phyloP scores from a whole-genome alignment of 92 coral and sea anemone species.

The Epizoanthus scotinus region DNA sequence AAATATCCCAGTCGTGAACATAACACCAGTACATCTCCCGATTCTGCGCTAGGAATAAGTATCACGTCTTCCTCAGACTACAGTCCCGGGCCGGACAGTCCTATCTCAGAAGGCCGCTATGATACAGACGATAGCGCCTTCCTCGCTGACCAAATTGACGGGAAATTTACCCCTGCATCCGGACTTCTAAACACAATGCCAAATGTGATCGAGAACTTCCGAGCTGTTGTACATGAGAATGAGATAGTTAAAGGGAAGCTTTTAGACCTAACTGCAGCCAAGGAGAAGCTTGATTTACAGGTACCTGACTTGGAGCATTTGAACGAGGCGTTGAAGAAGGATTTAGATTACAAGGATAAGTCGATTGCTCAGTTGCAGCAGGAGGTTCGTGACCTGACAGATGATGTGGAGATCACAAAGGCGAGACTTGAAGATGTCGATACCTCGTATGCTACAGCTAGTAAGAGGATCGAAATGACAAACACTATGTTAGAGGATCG shows the following conservation, averaged over 20 bases:
- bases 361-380: constrained; percentile 47
- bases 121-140: constrained; percentile 37
- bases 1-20: constrained; percentile 63
- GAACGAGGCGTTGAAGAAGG: constrained; percentile 64
- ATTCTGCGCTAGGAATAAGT: constrained; percentile 80
- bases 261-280: constrained; percentile 42
- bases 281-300: constrained; percentile 69
- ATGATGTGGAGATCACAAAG: constrained; percentile 50
- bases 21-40: constrained; percentile 65
- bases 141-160: constrained; percentile 51
- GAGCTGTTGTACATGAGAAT: constrained; percentile 80
- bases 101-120: constrained; percentile 64
- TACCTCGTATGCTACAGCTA: constrained; percentile 47
- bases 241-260: constrained; percentile 62
- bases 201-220: constrained; percentile 80
- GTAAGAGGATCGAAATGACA: constrained; percentile 56
- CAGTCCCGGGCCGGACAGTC: constrained; percentile 75
- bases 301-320: constrained; percentile 56
- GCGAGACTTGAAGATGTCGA: constrained; percentile 50
- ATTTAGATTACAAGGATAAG: constrained; percentile 57
- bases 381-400: constrained; percentile 52
- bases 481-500: constrained; percentile 59
- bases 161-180: constrained; percentile 46
- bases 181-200: constrained; percentile 84
- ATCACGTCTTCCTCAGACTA: constrained; percentile 60